Conservation (phyloP, 37 sponge, comb jelly and placozoan species). For the Halisarca cf. caerulea region DNA sequence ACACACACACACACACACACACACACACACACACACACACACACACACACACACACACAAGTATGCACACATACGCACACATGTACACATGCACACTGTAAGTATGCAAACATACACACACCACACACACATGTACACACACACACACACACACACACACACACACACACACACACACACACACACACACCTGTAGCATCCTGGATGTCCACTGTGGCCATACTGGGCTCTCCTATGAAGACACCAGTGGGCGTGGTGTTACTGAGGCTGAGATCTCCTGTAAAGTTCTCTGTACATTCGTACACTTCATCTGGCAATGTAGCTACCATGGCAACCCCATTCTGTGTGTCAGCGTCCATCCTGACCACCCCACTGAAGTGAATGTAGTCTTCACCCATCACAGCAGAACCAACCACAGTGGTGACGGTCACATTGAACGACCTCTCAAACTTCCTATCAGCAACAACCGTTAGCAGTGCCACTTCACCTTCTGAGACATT, state of each 20-base stretch:
- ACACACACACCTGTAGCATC: background rate
- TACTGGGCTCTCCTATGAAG: background rate
- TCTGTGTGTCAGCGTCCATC: background rate
- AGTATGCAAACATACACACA: constrained; percentile 4
- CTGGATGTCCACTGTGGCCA: background rate
- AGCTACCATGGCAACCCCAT: background rate
- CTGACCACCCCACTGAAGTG: background rate
- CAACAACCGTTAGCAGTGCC: background rate
- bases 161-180: background rate
- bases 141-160: constrained; percentile 6
- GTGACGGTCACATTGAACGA: background rate
- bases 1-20: too few relatives aligned
- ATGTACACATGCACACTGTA: too few relatives aligned
- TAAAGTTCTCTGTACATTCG: background rate
- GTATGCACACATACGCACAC: too few relatives aligned
- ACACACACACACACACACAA: too few relatives aligned
- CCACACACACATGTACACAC: constrained; percentile 17
- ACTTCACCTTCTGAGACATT: background rate
- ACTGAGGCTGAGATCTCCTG: background rate
- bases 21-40: too few relatives aligned
- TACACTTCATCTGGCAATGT: background rate
- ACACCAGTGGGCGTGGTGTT: background rate
- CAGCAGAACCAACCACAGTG: background rate
- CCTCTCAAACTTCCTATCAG: background rate
- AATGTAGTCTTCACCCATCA: background rate